Base-by-base conservation (phyloP, 2,888 invertebrate genomes). In the Hermaeophaga mercurialis region DNA sequence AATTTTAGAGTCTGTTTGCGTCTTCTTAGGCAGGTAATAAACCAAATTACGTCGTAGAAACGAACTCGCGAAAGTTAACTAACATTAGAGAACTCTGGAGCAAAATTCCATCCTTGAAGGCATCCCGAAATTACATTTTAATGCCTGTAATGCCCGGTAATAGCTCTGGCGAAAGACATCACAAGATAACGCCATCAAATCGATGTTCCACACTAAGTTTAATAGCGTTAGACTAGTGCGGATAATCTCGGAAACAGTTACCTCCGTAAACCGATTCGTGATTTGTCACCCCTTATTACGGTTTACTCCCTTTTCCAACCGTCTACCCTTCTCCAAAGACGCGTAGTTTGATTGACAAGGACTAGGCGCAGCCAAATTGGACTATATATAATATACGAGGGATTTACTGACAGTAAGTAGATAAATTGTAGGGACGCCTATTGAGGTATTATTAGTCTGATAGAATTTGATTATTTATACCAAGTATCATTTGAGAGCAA, bases 251-350 rank as follows among this genome's bases (percentile, higher is more conserved):
- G 68, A 66, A 65, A 66, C 66, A 67, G 67, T 64, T 62, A 68
- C 67, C 67, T 62, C 62, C 62, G 67, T 65, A 68, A 70, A 65
- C 66, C 62, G 62, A 64, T 64, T 67, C 66, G 68, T 67, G 70
- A 70, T 72, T 70, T 72, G 69, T 70, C 69, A 69, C 65, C 69
- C 71, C 67, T 67, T 69, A 69, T 70, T 70, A 68, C 63, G 70
- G 65, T 62, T 65, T 61, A 62, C 67, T 66, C 66, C 58, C 22
- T 55, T 49, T 38, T 41, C 43, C 18, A 17, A 17, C 17, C 17
- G 17, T 2, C 15, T 36, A 36, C 17, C 36, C 36, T 36, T 36
- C 8, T 17, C 15, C 17, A 9, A 9, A 31, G 12, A 31, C 2
- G 9, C 31, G 31, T 2, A 28, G 9, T 28, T 28, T 28, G 28